These are phyloP conservation scores for Sternarchorhynchus goeldii DNA, from an alignment of 2,797 vertebrate genomes.

Conservation along the genomic window DNA sequence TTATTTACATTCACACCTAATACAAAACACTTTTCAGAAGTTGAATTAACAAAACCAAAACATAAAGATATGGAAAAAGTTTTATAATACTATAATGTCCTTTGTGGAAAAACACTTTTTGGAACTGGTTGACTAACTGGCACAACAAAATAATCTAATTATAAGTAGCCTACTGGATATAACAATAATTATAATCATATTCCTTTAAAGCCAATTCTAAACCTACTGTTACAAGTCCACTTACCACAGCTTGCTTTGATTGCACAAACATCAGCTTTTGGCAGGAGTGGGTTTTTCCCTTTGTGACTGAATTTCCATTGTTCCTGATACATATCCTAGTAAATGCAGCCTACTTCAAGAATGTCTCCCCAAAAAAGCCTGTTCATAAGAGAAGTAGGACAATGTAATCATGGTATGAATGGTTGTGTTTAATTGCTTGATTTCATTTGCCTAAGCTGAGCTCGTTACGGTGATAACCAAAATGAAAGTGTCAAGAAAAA, in stretches of 20 bases:
- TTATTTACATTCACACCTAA: conserved; percentile 5
- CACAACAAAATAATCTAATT: conserved; percentile 44
- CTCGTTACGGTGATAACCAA: conserved; percentile 39
- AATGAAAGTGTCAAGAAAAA: conserved; percentile 21
- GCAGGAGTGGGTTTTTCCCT: conserved; percentile 65
- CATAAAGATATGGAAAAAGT: not conserved
- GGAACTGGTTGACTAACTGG: conserved; percentile 23
- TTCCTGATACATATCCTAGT: conserved; percentile 48
- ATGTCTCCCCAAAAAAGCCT: conserved; percentile 2
- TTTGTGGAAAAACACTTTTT: conserved; percentile 2
- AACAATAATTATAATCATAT: conserved; percentile 52
- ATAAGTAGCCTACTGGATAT: conserved; percentile 29
- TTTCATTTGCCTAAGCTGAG: conserved; percentile 33
- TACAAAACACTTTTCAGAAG: too few species aligned
- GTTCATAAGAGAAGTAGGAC: conserved; percentile 49
- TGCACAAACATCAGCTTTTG: conserved; percentile 71
- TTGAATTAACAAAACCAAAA: too few species aligned
- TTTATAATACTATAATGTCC: not conserved
- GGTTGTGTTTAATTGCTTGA: conserved; percentile 38
- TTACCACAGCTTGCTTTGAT: conserved; percentile 70
- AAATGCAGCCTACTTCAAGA: conserved; percentile 24
- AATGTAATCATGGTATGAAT: conserved; percentile 49
- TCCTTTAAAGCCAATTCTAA: conserved; percentile 41
- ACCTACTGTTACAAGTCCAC: conserved; percentile 28
- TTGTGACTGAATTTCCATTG: conserved; percentile 57